Base-by-base conservation (phyloP, 2,888 invertebrate species). In the Mesorhabditis belari region DNA sequence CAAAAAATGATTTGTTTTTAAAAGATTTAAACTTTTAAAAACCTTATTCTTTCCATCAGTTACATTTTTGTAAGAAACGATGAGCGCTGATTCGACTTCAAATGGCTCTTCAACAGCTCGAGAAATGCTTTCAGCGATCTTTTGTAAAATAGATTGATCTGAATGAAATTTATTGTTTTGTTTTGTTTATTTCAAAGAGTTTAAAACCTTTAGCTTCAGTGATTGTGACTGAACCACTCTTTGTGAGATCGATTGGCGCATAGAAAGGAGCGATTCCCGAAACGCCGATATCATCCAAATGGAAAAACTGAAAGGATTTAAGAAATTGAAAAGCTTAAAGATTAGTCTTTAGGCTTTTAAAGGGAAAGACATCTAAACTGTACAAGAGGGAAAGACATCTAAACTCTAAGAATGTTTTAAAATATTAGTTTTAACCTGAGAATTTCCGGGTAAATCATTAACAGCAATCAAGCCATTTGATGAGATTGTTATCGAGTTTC, bases 241-340 rank as follows among this genome's bases (percentile, higher is more conserved):
- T 57, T 6, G 69, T 60, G 19, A 76, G 50, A 62, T 80, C 79
- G 44, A 76, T 73, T 6, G 72, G 66, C 17, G 69, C 76, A 56
- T 75, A 80, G 66, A 79, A 80, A 3, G 80, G 80, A 26, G 80
- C 80, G 25, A 80, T 68, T 35, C 75, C 79, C 19, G 63, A 60
- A 17, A 70, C 64, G 23, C 73, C 67, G 67, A 72, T 67, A 26
- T 75, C 72, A 49, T 77, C 77, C 25, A 77, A 60, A 17, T 64
- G 63, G 19, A n/a, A 23, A n/a, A 9, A 23, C 51, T n/a, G 51
- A n/a, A 21, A 50, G n/a, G n/a, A n/a, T n/a, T n/a, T n/a, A n/a
- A n/a, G n/a, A n/a, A n/a, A n/a, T n/a, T n/a, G n/a, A n/a, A n/a
- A n/a, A n/a, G n/a, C n/a, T n/a, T n/a, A n/a, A n/a, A n/a, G n/a